These are phyloP conservation scores for Scomber scombrus DNA, from an alignment of 2,113 vertebrate genomes.

Conservation along the genomic window DNA sequence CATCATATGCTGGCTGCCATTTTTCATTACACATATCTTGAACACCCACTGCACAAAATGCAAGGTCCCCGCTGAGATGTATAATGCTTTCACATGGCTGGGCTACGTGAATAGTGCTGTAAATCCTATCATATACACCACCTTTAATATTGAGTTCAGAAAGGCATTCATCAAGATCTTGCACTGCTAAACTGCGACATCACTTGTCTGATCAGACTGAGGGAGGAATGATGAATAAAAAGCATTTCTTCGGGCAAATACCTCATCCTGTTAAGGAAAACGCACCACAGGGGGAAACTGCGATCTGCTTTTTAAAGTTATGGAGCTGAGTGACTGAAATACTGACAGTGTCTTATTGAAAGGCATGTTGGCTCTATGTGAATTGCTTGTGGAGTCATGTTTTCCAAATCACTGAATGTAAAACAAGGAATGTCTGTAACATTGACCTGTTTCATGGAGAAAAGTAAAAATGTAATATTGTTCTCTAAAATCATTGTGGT, in stretches of 20 bases:
- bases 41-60: slow-evolving; percentile 96
- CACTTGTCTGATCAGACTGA: slow-evolving; percentile 46
- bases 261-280: slow-evolving; percentile 77
- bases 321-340: slow-evolving; percentile 40
- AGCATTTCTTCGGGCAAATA: slow-evolving; percentile 66
- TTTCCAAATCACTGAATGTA: slow-evolving; percentile 82
- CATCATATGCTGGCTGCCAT: slow-evolving; percentile 99
- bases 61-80: slow-evolving; percentile 92
- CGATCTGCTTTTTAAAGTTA: slow-evolving; percentile 41
- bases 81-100: slow-evolving; percentile 98
- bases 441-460: slow-evolving; percentile 63
- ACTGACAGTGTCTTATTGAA: slow-evolving; percentile 50
- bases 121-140: slow-evolving; percentile 99
- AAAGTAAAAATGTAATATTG: slow-evolving; percentile 57
- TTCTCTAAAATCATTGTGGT: slow-evolving; percentile 73
- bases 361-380: slow-evolving; percentile 59
- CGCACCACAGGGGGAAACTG: slow-evolving; percentile 43
- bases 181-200: slow-evolving; percentile 88
- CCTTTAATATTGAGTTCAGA: slow-evolving; percentile 97
- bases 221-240: slow-evolving; percentile 48
- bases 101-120: slow-evolving; percentile 98
- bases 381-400: slow-evolving; percentile 59
- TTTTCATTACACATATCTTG: slow-evolving; percentile 99
- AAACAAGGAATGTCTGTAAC: slow-evolving; percentile 82
- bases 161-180: slow-evolving; percentile 99